A percentile compares a stretch with the other conserved stretches of the same genome.
Conservation (phyloP, 37 sponge, comb jelly and placozoan genomes). For the Ianthella basta region DNA sequence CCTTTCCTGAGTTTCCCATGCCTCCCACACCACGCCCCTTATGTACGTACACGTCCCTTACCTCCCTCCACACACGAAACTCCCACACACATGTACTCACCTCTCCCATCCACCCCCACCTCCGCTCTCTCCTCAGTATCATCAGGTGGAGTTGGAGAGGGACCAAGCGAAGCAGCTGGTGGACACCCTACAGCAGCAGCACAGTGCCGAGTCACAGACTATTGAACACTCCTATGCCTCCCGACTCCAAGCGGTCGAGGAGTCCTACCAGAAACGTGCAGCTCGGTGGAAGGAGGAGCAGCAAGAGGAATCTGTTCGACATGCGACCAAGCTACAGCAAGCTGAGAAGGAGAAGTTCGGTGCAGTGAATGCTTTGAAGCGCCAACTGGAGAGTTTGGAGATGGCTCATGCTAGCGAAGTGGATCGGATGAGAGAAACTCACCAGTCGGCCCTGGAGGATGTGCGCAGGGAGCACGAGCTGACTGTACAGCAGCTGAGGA, state of each 20-base stretch:
- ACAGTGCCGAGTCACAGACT: slow-evolving; percentile 60
- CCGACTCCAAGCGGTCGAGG: slow-evolving; percentile 58
- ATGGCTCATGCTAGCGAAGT: slow-evolving; percentile 49
- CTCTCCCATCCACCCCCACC: background rate
- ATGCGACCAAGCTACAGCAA: slow-evolving; percentile 38
- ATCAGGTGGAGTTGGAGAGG: slow-evolving; percentile 54
- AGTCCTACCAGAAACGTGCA: slow-evolving; percentile 63
- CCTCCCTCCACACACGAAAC: no score
- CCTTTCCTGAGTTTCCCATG: no score
- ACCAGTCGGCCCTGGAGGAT: slow-evolving; percentile 64
- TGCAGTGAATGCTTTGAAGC: slow-evolving; percentile 40
- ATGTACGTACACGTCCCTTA: no score
- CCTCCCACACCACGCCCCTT: no score
- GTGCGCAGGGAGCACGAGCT: slow-evolving; percentile 72
- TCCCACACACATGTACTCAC: no score
- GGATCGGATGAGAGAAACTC: slow-evolving; percentile 51
- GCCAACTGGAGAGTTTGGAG: slow-evolving; percentile 61
- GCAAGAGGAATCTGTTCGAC: slow-evolving; percentile 28
- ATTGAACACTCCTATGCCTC: slow-evolving; percentile 44
- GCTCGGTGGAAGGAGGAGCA: slow-evolving; percentile 61
- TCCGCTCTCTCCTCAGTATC: slow-evolving; percentile 46
- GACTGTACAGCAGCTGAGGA: slow-evolving; percentile 61
- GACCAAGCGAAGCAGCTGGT: slow-evolving; percentile 45
- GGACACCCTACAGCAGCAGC: slow-evolving; percentile 26
- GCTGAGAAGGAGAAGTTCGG: slow-evolving; percentile 60